A percentile compares a stretch with the other conserved stretches of the same genome.
These are phyloP conservation scores for Lycia hirtaria DNA, from an alignment of 2,888 invertebrate genomes.

Conservation along the genomic window DNA sequence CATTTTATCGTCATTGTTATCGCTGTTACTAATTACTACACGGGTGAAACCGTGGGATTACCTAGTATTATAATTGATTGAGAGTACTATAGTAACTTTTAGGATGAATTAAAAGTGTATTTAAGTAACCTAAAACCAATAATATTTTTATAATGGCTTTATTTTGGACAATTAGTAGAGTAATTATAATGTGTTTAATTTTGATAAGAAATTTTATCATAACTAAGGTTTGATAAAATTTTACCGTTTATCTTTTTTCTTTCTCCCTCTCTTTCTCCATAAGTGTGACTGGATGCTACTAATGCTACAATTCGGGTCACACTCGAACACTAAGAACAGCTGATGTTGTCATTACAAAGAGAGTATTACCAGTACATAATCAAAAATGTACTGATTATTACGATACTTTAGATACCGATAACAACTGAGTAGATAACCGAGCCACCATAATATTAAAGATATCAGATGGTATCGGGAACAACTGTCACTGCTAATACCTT, in stretches of 20 bases:
- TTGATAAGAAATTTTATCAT: too few relatives aligned
- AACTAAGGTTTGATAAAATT: too few relatives aligned
- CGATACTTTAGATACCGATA: slow-evolving; percentile 4
- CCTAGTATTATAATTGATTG: too few relatives aligned
- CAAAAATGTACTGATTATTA: slow-evolving; percentile 1
- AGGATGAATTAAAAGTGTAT: too few relatives aligned
- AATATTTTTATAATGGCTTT: too few relatives aligned
- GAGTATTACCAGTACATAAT: not conserved
- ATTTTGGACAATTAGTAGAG: too few relatives aligned
- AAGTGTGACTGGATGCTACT: not conserved
- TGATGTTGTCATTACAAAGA: not conserved
- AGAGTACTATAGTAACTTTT: too few relatives aligned
- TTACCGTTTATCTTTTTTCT: not conserved
- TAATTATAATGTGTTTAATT: too few relatives aligned
- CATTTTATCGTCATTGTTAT: too few relatives aligned
- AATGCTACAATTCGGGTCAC: not conserved
- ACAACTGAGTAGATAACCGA: not conserved
- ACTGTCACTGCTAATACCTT: slow-evolving; percentile 13
- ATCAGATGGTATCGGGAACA: slow-evolving; percentile 13
- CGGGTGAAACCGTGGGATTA: too few relatives aligned
- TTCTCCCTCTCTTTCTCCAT: not conserved
- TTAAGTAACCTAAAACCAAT: too few relatives aligned
- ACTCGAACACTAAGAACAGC: not conserved
- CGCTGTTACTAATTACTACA: too few relatives aligned
- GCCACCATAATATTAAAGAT: slow-evolving; percentile 8